phyloP scores from a whole-genome alignment of 1,140 invertebrate species.

The Proctacanthus coquilletti region DNA sequence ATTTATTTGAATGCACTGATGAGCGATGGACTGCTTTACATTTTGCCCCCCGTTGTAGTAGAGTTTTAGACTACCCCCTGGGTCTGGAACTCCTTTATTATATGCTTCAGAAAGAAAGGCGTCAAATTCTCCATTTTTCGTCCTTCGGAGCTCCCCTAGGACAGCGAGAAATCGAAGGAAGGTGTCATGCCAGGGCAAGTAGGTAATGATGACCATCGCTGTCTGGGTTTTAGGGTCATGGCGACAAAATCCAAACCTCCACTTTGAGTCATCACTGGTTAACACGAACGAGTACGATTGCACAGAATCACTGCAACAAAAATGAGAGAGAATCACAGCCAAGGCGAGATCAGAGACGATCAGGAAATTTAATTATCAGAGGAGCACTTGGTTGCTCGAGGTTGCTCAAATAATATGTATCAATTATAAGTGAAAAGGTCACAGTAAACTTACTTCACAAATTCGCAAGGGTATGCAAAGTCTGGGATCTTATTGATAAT shows the following conservation, averaged over 20 bases:
- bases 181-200: conserved; percentile 87
- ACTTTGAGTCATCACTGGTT: conserved; percentile 85
- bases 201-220: conserved; percentile 64
- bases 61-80: conserved; percentile 37
- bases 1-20: conserved; percentile 6
- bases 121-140: conserved; percentile 25
- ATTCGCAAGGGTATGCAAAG: conserved; percentile 69
- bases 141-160: conserved; percentile 16
- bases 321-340: conserved; percentile 8
- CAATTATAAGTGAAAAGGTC: conserved; percentile 6
- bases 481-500: conserved; percentile 61
- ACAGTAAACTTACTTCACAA: conserved; percentile 53
- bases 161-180: conserved; percentile 65
- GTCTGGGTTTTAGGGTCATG: conserved; percentile 70
- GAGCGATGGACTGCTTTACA: conserved; percentile 31
- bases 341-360: no score
- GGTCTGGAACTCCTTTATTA: conserved; percentile 41
- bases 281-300: conserved; percentile 75
- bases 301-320: conserved; percentile 16
- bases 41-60: conserved; percentile 38
- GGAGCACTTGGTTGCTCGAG: no score
- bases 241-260: conserved; percentile 90
- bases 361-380: no score
- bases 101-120: conserved; percentile 52
- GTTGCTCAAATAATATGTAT: conserved; percentile 6